These are phyloP conservation scores for Eristalinus sepulchralis DNA, from an alignment of 2,888 invertebrate genomes.

Conservation along the genomic window DNA sequence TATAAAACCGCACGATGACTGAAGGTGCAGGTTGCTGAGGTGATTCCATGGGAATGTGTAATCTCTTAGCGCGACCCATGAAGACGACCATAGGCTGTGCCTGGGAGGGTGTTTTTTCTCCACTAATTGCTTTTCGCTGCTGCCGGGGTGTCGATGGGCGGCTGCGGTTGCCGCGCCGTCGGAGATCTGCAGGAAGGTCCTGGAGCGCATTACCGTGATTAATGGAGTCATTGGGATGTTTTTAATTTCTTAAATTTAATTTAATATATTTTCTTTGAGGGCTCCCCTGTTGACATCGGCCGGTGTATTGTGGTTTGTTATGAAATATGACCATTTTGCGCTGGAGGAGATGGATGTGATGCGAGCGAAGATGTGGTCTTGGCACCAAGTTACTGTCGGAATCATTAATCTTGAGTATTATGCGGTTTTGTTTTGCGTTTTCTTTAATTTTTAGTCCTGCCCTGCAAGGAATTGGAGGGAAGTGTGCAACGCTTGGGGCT, in stretches of 20 bases:
- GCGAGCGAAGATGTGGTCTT: not conserved
- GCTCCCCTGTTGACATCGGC: not conserved
- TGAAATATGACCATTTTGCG: slow-evolving; percentile 17
- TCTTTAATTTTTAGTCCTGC: not conserved
- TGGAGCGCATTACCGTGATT: slow-evolving; percentile 50
- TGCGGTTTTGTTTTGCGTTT: not conserved
- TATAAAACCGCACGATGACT: not conserved
- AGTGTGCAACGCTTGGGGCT: not conserved
- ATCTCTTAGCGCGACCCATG: not conserved
- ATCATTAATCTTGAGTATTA: not conserved
- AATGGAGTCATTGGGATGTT: slow-evolving; percentile 42
- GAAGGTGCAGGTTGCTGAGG: not conserved
- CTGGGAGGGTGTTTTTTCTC: not conserved
- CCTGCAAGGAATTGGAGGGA: not conserved
- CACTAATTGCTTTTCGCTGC: slow-evolving; percentile 42
- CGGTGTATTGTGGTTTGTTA: slow-evolving; percentile 1
- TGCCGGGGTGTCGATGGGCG: not conserved
- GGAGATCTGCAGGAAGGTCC: slow-evolving; percentile 2
- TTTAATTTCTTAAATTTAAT: slow-evolving; percentile 32
- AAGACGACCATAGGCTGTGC: not conserved
- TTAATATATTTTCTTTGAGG: slow-evolving; percentile 8
- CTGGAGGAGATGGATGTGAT: not conserved
- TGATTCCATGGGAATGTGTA: not conserved
- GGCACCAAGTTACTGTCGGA: not conserved
- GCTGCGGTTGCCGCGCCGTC: not conserved